phyloP scores from a whole-genome alignment of 2,113 vertebrate species.

The Caranx melampygus region DNA sequence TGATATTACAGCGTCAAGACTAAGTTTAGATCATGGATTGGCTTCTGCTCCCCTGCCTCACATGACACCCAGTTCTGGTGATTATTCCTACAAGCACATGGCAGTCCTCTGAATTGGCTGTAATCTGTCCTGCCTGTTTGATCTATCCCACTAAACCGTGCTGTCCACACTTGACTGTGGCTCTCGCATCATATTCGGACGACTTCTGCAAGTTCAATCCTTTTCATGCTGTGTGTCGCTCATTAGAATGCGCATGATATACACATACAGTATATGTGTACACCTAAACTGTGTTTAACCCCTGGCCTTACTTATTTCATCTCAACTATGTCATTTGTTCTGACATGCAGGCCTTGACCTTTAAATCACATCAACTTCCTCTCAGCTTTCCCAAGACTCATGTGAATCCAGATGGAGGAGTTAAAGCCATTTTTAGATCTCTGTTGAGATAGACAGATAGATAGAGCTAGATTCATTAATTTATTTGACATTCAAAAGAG shows the following conservation, averaged over 20 bases:
- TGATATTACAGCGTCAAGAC: constrained; percentile 35
- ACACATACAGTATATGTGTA: not conserved
- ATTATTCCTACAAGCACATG: constrained; percentile 48
- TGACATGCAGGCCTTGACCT: constrained; percentile 55
- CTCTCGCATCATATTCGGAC: not conserved
- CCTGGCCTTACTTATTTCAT: constrained; percentile 40
- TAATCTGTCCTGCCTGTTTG: constrained; percentile 40
- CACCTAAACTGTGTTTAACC: constrained; percentile 23
- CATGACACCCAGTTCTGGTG: constrained; percentile 33
- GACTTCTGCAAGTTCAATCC: constrained; percentile 5
- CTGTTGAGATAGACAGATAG: not conserved
- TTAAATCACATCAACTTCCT: constrained; percentile 52
- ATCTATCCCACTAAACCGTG: constrained; percentile 44
- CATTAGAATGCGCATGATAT: constrained; percentile 17
- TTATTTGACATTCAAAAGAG: constrained; percentile 18
- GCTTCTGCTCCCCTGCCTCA: constrained; percentile 57
- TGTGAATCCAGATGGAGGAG: constrained; percentile 25
- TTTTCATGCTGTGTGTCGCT: constrained; percentile 17
- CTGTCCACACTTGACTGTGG: not conserved
- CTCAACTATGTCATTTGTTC: constrained; percentile 29
- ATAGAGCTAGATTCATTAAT: too few species aligned
- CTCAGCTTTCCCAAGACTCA: constrained; percentile 27
- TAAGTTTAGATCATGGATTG: constrained; percentile 54
- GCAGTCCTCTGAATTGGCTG: constrained; percentile 49
- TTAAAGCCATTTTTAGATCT: constrained; percentile 11